Conservation (phyloP, 2,113 vertebrate species). For the Halcyon malimbica region DNA sequence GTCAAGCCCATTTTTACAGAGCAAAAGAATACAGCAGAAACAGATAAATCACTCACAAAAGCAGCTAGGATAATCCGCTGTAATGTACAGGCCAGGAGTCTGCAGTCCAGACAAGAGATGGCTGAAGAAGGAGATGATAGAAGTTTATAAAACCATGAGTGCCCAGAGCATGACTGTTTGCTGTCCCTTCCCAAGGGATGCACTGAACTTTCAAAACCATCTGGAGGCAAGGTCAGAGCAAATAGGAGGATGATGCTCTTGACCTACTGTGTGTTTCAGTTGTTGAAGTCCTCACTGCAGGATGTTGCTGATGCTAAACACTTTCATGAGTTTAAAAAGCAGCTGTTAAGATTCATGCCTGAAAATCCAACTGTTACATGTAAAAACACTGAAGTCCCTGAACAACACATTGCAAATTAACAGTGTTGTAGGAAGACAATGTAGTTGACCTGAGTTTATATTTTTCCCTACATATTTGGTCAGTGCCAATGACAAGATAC, state of each 20-base stretch:
- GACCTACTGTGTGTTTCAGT: not conserved
- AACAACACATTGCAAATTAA: not conserved
- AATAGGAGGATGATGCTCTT: not conserved
- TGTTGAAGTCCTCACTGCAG: not conserved
- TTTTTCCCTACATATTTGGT: not conserved
- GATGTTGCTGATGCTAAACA: not conserved
- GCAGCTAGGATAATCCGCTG: not conserved
- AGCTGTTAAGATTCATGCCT: not conserved
- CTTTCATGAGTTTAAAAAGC: not conserved
- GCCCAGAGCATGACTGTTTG: not conserved
- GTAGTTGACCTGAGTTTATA: not conserved
- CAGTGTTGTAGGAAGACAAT: not conserved
- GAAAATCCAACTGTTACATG: not conserved
- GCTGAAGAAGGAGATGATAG: not conserved
- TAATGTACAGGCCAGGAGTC: not conserved
- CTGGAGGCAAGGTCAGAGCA: not conserved
- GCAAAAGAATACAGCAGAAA: not conserved
- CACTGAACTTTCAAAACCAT: not conserved
- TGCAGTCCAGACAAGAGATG: not conserved
- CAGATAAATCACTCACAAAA: not conserved
- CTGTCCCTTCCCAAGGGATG: not conserved
- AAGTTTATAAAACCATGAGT: not conserved
- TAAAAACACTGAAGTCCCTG: not conserved
- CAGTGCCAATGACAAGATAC: not conserved
- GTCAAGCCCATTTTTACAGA: not conserved